These are phyloP conservation scores for Tuberolachnus salignus DNA, from an alignment of 2,888 invertebrate species.

Conservation along the genomic window DNA sequence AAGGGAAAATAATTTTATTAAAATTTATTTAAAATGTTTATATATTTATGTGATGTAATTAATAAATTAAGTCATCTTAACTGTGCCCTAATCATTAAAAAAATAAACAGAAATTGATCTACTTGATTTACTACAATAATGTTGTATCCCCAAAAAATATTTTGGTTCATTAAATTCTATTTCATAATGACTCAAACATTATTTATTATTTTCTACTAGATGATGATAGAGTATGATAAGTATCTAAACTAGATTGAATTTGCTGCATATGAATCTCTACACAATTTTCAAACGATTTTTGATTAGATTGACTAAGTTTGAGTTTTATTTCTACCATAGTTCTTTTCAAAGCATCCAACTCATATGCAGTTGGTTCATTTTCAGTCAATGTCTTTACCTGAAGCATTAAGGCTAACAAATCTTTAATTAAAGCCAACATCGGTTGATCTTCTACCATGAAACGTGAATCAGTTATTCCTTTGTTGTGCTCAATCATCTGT, in stretches of 20 bases:
- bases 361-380: slow-evolving; percentile 84
- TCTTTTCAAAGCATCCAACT: slow-evolving; percentile 86
- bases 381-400: slow-evolving; percentile 71
- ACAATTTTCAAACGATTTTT: slow-evolving; percentile 80
- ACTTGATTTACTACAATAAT: slow-evolving; percentile 1
- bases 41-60: not conserved
- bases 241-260: slow-evolving; percentile 60
- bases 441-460: slow-evolving; percentile 78
- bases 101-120: slow-evolving; percentile 25
- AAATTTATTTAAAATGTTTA: slow-evolving; percentile 1
- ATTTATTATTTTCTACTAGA: slow-evolving; percentile 59
- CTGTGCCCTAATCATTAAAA: not conserved
- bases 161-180: not conserved
- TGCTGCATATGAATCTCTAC: slow-evolving; percentile 73
- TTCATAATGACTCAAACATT: not conserved
- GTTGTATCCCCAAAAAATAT: not conserved
- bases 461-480: slow-evolving; percentile 83
- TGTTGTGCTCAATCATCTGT: slow-evolving; percentile 61
- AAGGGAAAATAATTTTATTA: not conserved
- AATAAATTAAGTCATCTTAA: slow-evolving; percentile 1
- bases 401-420: slow-evolving; percentile 86
- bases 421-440: slow-evolving; percentile 70
- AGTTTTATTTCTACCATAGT: slow-evolving; percentile 88
- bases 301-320: slow-evolving; percentile 76
- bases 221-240: slow-evolving; percentile 59